Percentiles rank a stretch among this genome's conserved stretches.
phyloP scores from a whole-genome alignment of 1,140 invertebrate species.

The Meloidogyne chitwoodi region DNA sequence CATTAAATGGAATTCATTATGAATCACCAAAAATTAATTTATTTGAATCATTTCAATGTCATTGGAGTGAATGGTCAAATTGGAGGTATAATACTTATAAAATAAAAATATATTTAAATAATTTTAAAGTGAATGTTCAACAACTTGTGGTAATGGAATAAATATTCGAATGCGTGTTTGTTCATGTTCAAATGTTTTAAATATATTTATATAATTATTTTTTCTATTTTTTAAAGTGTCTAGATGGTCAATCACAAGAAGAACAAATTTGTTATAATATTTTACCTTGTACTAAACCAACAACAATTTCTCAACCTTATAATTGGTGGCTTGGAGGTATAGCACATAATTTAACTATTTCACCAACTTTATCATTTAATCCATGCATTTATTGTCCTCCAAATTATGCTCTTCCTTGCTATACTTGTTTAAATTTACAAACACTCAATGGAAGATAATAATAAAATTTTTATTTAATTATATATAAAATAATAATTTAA shows the following conservation, averaged over 20 bases:
- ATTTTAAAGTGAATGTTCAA: conserved; percentile 4
- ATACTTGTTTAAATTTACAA: conserved; percentile 14
- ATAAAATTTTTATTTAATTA: background rate
- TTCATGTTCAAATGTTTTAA: background rate
- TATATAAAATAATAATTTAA: too few species aligned
- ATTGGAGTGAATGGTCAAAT: conserved; percentile 13
- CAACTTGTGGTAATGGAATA: conserved; percentile 14
- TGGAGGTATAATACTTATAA: conserved; percentile 8
- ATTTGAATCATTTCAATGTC: background rate
- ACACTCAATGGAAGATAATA: background rate
- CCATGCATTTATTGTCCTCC: conserved; percentile 9
- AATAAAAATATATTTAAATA: background rate
- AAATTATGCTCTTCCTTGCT: conserved; percentile 7
- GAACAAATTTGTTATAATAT: conserved; percentile 17
- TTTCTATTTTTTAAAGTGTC: background rate
- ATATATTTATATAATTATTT: background rate
- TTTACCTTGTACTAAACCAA: background rate
- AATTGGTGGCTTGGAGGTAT: background rate
- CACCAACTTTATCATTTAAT: background rate
- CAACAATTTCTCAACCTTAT: background rate
- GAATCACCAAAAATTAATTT: background rate
- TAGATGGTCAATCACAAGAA: background rate
- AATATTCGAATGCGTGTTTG: background rate
- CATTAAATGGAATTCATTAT: background rate
- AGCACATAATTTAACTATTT: background rate